Percentiles rank a stretch among this genome's conserved stretches.
phyloP scores from a whole-genome alignment of 2,797 vertebrate species.

The Pseudomugil tenellus region DNA sequence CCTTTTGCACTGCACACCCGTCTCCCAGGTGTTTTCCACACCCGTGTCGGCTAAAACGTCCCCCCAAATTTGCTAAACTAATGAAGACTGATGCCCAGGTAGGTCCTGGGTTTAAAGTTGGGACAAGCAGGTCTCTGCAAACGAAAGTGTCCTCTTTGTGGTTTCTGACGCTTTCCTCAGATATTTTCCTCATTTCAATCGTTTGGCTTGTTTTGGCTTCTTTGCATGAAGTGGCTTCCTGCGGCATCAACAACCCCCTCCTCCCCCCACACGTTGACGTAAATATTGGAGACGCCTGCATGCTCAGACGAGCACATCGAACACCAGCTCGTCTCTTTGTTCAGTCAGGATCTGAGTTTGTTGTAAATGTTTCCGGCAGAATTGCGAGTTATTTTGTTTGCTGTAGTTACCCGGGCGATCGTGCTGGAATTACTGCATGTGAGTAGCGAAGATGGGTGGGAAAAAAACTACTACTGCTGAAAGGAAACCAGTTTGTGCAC shows the following conservation, averaged over 20 bases:
- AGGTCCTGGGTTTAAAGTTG: neutral
- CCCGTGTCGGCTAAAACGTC: neutral
- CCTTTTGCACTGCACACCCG: conserved; percentile 53
- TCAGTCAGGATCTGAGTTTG: neutral
- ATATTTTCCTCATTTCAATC: conserved; percentile 49
- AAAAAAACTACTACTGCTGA: too few species aligned
- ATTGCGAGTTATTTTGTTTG: too few species aligned
- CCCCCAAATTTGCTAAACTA: conserved; percentile 1
- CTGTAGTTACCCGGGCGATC: too few species aligned
- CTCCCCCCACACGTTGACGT: neutral
- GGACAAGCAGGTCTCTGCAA: conserved; percentile 37
- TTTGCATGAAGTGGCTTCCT: conserved; percentile 80
- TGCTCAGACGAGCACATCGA: conserved; percentile 7
- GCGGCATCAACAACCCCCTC: conserved; percentile 26
- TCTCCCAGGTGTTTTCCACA: conserved; percentile 28
- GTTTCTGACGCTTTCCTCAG: conserved; percentile 58
- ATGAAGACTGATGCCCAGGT: neutral
- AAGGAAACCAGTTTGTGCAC: too few species aligned
- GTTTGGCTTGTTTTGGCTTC: conserved; percentile 76
- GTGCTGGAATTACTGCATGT: too few species aligned
- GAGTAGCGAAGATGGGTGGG: too few species aligned
- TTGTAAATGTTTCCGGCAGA: too few species aligned
- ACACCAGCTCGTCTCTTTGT: neutral
- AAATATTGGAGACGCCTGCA: conserved; percentile 18
- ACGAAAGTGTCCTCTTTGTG: conserved; percentile 68